Evolutionary conservation across 2,113 vertebrate genomes (phyloP), one percentile per base, ranked within the genome.

Genomic region (Nicator chloris): DNA sequence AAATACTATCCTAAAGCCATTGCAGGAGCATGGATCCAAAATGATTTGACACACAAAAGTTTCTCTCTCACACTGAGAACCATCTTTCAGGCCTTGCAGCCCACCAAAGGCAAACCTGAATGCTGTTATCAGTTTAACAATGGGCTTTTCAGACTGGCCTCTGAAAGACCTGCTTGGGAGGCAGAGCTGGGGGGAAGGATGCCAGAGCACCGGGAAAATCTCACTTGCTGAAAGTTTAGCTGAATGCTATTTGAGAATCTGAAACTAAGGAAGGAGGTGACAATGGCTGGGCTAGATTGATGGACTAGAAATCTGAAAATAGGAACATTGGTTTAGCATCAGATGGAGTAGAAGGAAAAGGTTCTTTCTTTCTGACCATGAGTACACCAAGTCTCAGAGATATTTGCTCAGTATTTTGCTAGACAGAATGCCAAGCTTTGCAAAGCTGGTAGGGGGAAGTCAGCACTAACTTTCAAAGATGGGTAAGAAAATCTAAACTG

Each of bases 1-100:
- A 94, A 54, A 91, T 59, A 30, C 39, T 89, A n/a, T 70, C 65
- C 79, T 80, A 86, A 94, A 94, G 75, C 65, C 90, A 23, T 39
- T 59, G 60, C 57, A 81, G 33, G 70, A 72, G 65, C 31, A 37
- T 13, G 44, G 59, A 59, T 68, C 71, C 50, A 44, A 88, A 93
- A 82, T 8, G 4, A 64, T 59, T 28, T 39, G 80, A 66, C 37
- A 22, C 11, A 64, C 13, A 31, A 12, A 77, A 65, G 28, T 47
- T 76, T 33, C 50, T 88, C 26, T 33, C 14, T 53, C 51, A 33
- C 42, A 5, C 45, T 21, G 40, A 76, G 40, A 35, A 37, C 37
- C 31, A 57, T 90, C 23, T 56, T 78, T 57, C 77, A 80, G 57
- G 27, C 49, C 53, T 68, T 69, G 61, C 57, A 93, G 88, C 37